Percentiles rank a stretch among this genome's conserved stretches.
Evolutionary conservation across 2,113 vertebrate species (phyloP).

Genomic region (Maccullochella peelii): DNA sequence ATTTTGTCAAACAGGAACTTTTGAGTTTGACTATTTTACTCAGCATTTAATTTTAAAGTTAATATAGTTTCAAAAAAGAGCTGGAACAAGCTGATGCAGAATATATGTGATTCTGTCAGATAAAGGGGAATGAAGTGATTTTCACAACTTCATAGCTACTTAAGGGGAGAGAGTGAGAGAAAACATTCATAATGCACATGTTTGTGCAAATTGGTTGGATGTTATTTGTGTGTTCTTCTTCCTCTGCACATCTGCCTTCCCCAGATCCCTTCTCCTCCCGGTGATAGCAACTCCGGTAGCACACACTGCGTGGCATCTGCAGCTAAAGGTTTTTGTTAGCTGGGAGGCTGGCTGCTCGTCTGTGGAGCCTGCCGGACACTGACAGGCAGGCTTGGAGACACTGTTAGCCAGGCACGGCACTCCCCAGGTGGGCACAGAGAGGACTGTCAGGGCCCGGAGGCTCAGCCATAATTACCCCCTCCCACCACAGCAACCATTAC

Average conservation of each 20-base stretch:
- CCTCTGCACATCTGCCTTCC: slow-evolving; percentile 33
- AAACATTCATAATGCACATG: neutral
- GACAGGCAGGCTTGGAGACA: slow-evolving; percentile 54
- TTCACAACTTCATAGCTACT: neutral
- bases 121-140: neutral
- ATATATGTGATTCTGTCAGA: neutral
- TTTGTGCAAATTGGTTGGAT: neutral
- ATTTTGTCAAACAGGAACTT: neutral
- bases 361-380: slow-evolving; percentile 43
- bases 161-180: neutral
- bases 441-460: slow-evolving; percentile 55
- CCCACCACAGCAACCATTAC: slow-evolving; percentile 48
- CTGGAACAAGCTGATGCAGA: neutral
- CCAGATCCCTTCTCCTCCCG: slow-evolving; percentile 18
- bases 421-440: slow-evolving; percentile 58
- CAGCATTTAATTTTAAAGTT: neutral
- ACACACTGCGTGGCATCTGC: slow-evolving; percentile 67
- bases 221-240: slow-evolving; percentile 27
- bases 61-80: neutral
- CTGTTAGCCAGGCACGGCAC: slow-evolving; percentile 28
- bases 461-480: slow-evolving; percentile 55
- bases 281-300: slow-evolving; percentile 25
- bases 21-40: neutral
- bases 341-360: slow-evolving; percentile 45
- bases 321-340: slow-evolving; percentile 71